phyloP scores from a whole-genome alignment of 2,888 invertebrate species.

The Drepanosiphum platanoidis region DNA sequence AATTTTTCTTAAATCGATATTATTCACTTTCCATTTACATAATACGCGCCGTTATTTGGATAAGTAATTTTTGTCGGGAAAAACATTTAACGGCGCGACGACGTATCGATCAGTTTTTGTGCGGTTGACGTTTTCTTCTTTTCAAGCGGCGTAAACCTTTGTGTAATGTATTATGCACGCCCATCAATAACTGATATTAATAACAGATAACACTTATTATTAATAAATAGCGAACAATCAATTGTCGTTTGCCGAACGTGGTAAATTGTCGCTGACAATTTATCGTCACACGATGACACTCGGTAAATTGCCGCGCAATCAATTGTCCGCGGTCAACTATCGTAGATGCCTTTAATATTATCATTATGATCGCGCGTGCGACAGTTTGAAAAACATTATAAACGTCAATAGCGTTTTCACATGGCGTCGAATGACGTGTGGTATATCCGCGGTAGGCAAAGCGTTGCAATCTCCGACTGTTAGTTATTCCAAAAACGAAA shows the following conservation, averaged over 20 bases:
- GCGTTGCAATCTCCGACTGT: no score
- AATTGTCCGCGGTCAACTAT: background rate
- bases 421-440: no score
- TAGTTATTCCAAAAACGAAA: no score
- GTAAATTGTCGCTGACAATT: background rate
- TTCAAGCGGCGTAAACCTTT: background rate
- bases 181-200: constrained; percentile 2
- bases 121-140: background rate
- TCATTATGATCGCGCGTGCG: background rate
- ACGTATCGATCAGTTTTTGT: background rate
- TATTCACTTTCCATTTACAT: background rate
- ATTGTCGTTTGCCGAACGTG: background rate
- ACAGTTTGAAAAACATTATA: background rate
- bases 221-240: background rate
- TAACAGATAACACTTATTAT: constrained; percentile 9
- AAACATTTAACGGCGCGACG: background rate
- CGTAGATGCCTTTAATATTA: background rate
- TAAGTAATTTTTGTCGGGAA: background rate
- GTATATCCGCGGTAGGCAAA: no score
- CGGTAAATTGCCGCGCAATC: background rate
- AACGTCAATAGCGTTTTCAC: no score
- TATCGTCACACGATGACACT: background rate
- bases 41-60: background rate
- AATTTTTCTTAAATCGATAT: background rate
- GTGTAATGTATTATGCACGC: background rate